Base-by-base conservation (phyloP, 2,113 vertebrate species). In the Calypte anna region DNA sequence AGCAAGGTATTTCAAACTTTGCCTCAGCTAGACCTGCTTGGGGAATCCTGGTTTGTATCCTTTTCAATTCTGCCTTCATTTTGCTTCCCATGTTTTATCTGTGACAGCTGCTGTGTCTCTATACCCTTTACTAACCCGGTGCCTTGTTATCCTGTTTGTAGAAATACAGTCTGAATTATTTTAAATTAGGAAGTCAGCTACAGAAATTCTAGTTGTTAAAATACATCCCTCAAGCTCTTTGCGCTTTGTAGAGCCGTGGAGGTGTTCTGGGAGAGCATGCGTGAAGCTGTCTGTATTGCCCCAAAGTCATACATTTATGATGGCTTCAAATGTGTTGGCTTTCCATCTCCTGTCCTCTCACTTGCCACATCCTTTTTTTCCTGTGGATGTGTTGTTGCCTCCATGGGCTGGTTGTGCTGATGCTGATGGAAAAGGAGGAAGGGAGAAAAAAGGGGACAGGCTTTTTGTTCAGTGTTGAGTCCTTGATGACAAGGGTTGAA, bases 161-260 rank as follows among this genome's bases (percentile, higher is more conserved):
- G 58, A 88, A 90, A 61, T 31, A 14, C 62, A 27, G 31, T 43
- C 38, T 51, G 31, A 44, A 43, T 55, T 64, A 33, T n/a, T 82
- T 87, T 43, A 33, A 78, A 79, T 68, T 24, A 31, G 31, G 25
- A 72, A 80, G 30, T 36, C 57, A 80, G 40, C 61, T 79, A 15
- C 23, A 69, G 55, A 74, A 69, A 44, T 89, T 81, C 14, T 14
- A 9, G 10, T 40, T 81, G 16, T 44, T 30, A 33, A 25, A 5
- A 6, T 28, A 31, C 0, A 0, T 57, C 23, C 17, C 20, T 30
- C 1, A 4, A 69, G 17, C 64, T 73, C 8, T 30, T 20, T 10
- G 43, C 3, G 21, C 51, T 62, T 6, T 7, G 14, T 20, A 40
- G 50, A 86, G 14, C 55, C 10, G 2, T 2, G 12, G 15, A 2